phyloP scores from a whole-genome alignment of 2,888 invertebrate species.

The Ophion ellenae region DNA sequence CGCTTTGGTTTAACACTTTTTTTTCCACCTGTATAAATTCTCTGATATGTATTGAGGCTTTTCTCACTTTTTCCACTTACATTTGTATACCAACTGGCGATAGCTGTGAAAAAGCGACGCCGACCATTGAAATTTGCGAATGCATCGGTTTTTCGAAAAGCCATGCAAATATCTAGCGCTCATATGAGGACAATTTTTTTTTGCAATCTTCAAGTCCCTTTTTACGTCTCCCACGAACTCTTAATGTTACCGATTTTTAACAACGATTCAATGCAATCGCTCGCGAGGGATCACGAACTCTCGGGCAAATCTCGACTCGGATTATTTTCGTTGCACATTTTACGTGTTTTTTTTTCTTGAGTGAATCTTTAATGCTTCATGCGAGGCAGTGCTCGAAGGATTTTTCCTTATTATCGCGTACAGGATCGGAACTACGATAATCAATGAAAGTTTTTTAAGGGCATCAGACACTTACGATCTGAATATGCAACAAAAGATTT shows the following conservation, averaged over 20 bases:
- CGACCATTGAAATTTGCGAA: not conserved
- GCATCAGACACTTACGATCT: not conserved
- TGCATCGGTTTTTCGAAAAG: not conserved
- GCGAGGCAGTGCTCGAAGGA: conserved; percentile 68
- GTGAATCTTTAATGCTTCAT: conserved; percentile 45
- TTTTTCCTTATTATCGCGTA: conserved; percentile 20
- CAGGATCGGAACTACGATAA: conserved; percentile 1
- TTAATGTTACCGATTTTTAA: conserved; percentile 24
- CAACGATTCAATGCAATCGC: conserved; percentile 17
- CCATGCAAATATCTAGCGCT: too few relatives aligned
- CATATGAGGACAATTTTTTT: not conserved
- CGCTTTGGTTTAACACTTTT: not conserved
- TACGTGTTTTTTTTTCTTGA: conserved; percentile 28
- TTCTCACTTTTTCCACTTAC: not conserved
- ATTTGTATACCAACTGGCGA: not conserved
- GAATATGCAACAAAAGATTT: not conserved
- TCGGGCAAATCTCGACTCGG: conserved; percentile 50
- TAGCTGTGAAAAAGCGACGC: not conserved
- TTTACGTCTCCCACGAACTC: not conserved
- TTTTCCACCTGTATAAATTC: conserved; percentile 39
- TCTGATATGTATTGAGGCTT: conserved; percentile 62
- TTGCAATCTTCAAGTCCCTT: not conserved
- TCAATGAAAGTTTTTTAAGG: not conserved
- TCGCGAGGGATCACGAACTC: conserved; percentile 55
- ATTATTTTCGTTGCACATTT: not conserved